Evolutionary conservation across 2,113 vertebrate genomes (phyloP), one percentile per base, ranked within the genome.

Genomic region (Larimichthys crocea): DNA sequence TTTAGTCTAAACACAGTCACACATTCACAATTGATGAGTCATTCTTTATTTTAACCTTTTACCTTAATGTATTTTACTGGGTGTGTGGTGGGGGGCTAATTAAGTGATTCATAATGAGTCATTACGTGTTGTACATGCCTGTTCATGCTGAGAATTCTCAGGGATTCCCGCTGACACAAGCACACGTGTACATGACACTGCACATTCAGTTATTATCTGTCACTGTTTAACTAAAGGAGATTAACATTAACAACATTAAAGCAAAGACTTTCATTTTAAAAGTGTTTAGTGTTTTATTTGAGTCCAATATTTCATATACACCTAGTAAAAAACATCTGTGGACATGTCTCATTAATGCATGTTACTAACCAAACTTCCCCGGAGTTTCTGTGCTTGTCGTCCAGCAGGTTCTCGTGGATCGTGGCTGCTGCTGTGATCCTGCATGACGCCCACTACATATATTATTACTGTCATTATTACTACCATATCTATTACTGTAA

Each of bases 41-140:
- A 83, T 40, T 4, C 2, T 74, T 69, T 40, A 62, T 61, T 82
- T 62, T 79, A 65, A 77, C 64, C 77, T 49, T 60, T 67, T 1
- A 55, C 52, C 59, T 57, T 19, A 3, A 60, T 42, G 42, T 48
- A 46, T 31, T 73, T 49, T 9, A 50, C n/a, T n/a, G 20, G 49
- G 50, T 68, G 49, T 24, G 31, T 31, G 35, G 4, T 6, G 35
- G 6, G 31, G 6, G 50, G 14, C 3, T 57, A 53, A 40, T 12
- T 46, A 2, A 56, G 19, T 83, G 72, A 86, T 29, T 89, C 82
- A 85, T 42, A 3, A 10, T 89, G 82, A 90, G 31, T 92, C 89
- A 91, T 7, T 46, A 3, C 46, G n/a, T 10, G 6, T 22, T 74
- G 40, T 4, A 63, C 60, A 67, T 46, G 61, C 59, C 40, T 4